Base-by-base conservation (phyloP, 2,888 invertebrate species). In the Hirtodrosophila alboralis region DNA sequence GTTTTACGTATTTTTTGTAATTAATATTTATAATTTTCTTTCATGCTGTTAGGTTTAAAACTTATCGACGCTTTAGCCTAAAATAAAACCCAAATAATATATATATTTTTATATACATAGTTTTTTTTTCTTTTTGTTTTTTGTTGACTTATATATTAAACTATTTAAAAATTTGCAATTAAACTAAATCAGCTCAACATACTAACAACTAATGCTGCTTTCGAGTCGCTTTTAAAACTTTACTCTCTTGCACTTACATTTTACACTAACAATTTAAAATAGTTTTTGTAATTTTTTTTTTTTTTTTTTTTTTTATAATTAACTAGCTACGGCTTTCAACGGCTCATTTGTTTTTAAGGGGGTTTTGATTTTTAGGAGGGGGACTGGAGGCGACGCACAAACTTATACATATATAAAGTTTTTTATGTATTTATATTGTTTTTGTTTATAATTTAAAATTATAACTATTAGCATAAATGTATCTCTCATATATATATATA, bases 141-240 rank as follows among this genome's bases (percentile, higher is more conserved):
- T 4, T 51, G 21, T 52, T 60, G 51, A 61, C 64, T 71, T 72
- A 65, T 2, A 58, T 14, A 28, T 65, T 57, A 57, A 27, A 45
- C 6, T 23, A 23, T 59, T 77, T 54, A 60, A 47, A n/a, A n/a
- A n/a, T n/a, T 74, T 62, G 72, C 3, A 71, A 56, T 79, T 79
- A 80, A 79, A 85, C 84, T 83, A 85, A 85, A 79, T 85, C 78
- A 71, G 58, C 63, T 81, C 71, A 75, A 83, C 78, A 74, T 73
- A 71, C 68, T 66, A 62, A 75, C 49, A 70, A 78, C 71, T 77
- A 71, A 64, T 18, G 18, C 18, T 18, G 18, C 18, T 58, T 53
- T 63, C 49, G 28, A 37, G 26, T 52, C 16, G 56, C 40, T 61
- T 41, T 38, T 38, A 61, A 66, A 60, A 63, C 61, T 41, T 53